Base-by-base conservation (phyloP, 2,888 invertebrate species). In the Epiblema foenella region DNA sequence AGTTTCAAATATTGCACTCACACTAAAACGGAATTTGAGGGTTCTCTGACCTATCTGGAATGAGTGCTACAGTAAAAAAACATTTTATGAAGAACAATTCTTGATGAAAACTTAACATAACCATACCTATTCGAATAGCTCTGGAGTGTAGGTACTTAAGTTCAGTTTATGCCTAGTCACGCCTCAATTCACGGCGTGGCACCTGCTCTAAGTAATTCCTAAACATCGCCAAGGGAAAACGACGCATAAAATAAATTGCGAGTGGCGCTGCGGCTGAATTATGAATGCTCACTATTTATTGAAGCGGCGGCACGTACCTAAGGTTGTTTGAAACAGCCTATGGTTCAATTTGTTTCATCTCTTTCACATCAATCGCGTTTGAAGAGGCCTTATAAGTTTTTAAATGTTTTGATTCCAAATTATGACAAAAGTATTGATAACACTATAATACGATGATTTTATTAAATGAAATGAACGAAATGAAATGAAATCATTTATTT, bases 271-370 rank as follows among this genome's bases (percentile, higher is more conserved):
- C 24, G 20, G 42, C 46, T 42, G 42, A 42, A 37, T 46, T 24
- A 42, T 15, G 24, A 60, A 46, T 39, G 58, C 58, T 20, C 59
- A 24, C 58, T 58, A 60, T 60, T 60, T 60, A 60, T 60, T 60
- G 46, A 60, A n/a, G 24, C 24, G 59, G n/a, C 9, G 59, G 17
- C 42, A 24, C 20, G 24, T 46, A 24, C 12, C 20, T 39, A 54
- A 15, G 15, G 42, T 42, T 42, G 12, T 42, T 42, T 42, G 42
- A 42, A 42, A 12, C 42, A 5, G 29, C 29, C 33, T 33, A 7
- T 8, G 33, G 2, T 29, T 29, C 29, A 33, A 33, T 33, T 33
- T 7, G 33, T 33, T 33, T 8, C 33, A 33, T 33, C 5, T 33
- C 5, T 33, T 29, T 29, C 29, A 29, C 29, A 29, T 5, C 29